phyloP scores from a whole-genome alignment of 2,888 invertebrate species.

The Calameuta filiformis region DNA sequence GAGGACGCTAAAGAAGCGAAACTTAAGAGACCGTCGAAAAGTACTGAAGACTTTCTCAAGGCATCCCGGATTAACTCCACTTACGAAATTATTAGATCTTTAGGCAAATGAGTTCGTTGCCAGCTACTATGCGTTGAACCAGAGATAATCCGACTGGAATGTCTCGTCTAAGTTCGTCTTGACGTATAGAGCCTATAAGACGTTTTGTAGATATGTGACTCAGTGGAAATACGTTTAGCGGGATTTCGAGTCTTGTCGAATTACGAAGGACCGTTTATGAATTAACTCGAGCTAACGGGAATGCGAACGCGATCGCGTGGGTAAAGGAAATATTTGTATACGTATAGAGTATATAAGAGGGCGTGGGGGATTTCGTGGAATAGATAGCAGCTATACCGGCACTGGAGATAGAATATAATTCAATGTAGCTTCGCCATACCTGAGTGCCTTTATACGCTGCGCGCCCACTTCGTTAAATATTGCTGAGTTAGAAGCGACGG shows the following conservation, averaged over 20 bases:
- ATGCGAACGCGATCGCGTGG: neutral
- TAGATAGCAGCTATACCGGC: neutral
- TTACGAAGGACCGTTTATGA: too few species aligned
- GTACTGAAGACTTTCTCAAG: neutral
- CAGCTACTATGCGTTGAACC: neutral
- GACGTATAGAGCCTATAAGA: neutral
- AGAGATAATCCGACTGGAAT: neutral
- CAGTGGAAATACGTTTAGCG: neutral
- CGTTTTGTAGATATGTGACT: neutral
- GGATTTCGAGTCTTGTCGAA: neutral
- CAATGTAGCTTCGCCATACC: neutral
- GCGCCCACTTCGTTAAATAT: neutral
- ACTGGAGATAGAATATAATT: neutral
- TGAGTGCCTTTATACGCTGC: neutral
- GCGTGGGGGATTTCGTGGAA: neutral
- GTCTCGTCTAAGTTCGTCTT: neutral
- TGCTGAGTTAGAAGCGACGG: neutral
- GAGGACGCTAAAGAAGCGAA: neutral
- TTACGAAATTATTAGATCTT: conserved; percentile 3
- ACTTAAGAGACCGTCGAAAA: neutral
- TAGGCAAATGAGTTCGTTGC: conserved; percentile 2
- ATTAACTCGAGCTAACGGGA: neutral
- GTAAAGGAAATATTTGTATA: neutral
- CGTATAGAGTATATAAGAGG: neutral
- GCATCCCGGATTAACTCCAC: neutral